Percentiles rank a stretch among this genome's conserved stretches.
Evolutionary conservation across 2,113 vertebrate genomes (phyloP).

Genomic region (Pollimyrus isidori): DNA sequence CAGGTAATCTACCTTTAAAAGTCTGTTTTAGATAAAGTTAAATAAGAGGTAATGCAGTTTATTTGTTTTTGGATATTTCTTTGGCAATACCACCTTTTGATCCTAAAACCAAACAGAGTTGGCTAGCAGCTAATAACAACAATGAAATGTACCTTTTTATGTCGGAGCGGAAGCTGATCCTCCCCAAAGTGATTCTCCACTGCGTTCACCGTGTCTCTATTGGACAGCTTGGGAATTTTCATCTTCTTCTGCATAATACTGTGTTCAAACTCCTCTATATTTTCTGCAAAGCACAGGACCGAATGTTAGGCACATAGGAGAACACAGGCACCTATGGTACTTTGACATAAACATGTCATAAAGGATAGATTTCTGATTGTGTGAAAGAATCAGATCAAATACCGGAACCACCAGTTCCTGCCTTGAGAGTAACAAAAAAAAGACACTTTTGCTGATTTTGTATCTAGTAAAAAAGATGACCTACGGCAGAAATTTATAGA

Average conservation of each 20-base stretch:
- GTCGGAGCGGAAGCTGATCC: constrained; percentile 86
- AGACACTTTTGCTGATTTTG: neutral
- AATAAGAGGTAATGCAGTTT: neutral
- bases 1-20: neutral
- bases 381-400: neutral
- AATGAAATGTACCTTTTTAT: constrained; percentile 80
- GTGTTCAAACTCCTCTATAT: constrained; percentile 85
- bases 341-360: neutral
- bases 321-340: neutral
- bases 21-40: neutral
- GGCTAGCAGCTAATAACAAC: neutral
- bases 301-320: neutral
- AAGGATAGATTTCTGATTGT: neutral
- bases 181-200: constrained; percentile 88
- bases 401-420: neutral
- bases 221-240: constrained; percentile 97
- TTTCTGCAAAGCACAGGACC: constrained; percentile 47
- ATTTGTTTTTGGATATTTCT: no score
- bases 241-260: constrained; percentile 99
- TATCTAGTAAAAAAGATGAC: neutral
- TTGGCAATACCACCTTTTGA: neutral
- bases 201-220: constrained; percentile 81
- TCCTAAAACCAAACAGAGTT: neutral
- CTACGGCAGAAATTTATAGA: neutral
- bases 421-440: neutral